These are phyloP conservation scores for Cantharis rustica DNA, from an alignment of 2,888 invertebrate genomes.

Conservation along the genomic window DNA sequence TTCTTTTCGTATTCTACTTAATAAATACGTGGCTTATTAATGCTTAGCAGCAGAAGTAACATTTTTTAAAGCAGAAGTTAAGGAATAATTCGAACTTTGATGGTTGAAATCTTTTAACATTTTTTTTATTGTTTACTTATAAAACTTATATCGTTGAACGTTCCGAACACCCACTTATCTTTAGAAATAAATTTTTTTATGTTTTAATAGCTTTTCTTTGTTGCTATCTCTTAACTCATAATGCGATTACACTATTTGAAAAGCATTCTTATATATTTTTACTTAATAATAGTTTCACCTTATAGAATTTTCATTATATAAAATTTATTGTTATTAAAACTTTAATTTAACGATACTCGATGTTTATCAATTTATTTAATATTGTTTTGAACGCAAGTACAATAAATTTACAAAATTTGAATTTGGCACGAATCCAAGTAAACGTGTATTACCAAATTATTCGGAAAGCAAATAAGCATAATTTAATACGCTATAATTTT, in stretches of 20 bases:
- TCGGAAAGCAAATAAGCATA: neutral
- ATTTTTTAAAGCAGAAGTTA: neutral
- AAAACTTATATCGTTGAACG: too few relatives aligned
- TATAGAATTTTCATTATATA: neutral
- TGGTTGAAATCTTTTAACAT: neutral
- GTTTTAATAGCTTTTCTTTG: neutral
- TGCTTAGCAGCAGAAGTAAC: too few relatives aligned
- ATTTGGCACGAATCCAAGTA: neutral
- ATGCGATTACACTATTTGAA: neutral
- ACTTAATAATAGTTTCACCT: neutral
- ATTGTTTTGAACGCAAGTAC: neutral
- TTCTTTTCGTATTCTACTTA: too few relatives aligned
- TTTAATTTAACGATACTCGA: neutral
- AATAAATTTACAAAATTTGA: neutral
- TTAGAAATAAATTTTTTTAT: neutral
- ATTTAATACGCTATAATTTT: neutral
- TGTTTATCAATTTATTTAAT: neutral
- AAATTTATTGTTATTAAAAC: neutral
- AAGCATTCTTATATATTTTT: neutral
- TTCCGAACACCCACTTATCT: neutral
- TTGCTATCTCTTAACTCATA: neutral
- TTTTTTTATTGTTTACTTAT: neutral
- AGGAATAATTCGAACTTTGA: neutral
- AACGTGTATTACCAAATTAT: neutral
- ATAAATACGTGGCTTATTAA: too few relatives aligned